Conservation (phyloP, 2,797 vertebrate genomes). For the Hoplostethus mediterraneus region DNA sequence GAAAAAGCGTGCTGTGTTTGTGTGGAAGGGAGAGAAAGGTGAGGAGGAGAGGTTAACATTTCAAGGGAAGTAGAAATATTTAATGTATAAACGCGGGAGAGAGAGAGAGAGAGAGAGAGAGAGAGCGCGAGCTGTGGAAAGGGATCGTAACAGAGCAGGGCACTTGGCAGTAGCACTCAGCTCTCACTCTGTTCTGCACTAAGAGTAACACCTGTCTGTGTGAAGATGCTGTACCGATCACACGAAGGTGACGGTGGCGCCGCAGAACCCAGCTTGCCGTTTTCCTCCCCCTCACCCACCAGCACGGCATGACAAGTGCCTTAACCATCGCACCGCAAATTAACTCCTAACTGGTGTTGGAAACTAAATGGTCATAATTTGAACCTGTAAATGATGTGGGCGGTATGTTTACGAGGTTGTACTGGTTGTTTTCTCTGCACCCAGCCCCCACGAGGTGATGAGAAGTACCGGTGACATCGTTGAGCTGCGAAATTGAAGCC, state of each 20-base stretch:
- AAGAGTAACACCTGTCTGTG: constrained; percentile 88
- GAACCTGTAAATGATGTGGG: too few species aligned
- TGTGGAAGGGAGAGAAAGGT: constrained; percentile 3
- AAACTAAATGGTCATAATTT: too few species aligned
- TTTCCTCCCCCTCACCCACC: neutral
- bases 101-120: neutral
- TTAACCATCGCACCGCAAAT: neutral
- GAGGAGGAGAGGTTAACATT: constrained; percentile 8
- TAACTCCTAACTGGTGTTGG: too few species aligned
- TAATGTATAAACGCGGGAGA: neutral
- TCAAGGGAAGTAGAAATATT: neutral
- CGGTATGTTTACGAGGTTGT: too few species aligned
- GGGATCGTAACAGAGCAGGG: constrained; percentile 2
- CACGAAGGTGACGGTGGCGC: constrained; percentile 2
- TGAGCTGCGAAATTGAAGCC: neutral
- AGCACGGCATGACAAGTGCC: neutral
- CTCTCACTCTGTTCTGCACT: constrained; percentile 50
- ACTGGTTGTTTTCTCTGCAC: constrained; percentile 4
- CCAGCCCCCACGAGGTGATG: constrained; percentile 10
- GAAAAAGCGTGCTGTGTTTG: neutral
- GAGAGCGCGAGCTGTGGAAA: constrained; percentile 4
- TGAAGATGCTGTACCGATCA: constrained; percentile 57
- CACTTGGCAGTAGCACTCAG: constrained; percentile 34
- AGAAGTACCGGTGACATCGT: neutral
- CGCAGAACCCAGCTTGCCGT: neutral